Base-by-base conservation (phyloP, 2,113 vertebrate genomes). In the Raja brachyura region DNA sequence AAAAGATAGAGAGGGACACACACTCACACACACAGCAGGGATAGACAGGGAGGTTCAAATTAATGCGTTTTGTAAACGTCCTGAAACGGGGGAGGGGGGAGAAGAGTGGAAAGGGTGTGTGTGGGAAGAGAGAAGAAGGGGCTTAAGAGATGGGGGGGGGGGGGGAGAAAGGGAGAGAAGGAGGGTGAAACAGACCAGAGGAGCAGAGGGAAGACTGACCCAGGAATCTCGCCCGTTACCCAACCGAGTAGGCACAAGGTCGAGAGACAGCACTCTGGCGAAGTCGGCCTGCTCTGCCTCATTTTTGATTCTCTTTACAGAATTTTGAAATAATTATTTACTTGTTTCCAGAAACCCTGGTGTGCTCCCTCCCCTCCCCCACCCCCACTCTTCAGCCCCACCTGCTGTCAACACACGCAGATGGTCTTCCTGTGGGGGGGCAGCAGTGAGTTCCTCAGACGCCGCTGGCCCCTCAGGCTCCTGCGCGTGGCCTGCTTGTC, bases 381-480 rank as follows among this genome's bases (percentile, higher is more conserved):
- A 56, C 33, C 16, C 39, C 73, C 33, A 70, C n/a, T 6, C n/a
- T n/a, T 4, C n/a, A 22, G 90, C 93, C 2, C 14, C 1, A 54
- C 56, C 70, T 0, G 31, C 56, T 20, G 92, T 96, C 95, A 97
- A 95, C 97, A 97, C 0, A 97, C 97, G 0, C 97, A 97, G 86
- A 97, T 94, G 0, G 97, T 95, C 94, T 97, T 97, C 73, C 97
- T 25, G 83, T 97, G 95, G 13, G 96, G 96, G 2, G 97, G 97
- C 93, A 97, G 95, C 78, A 97, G 95, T 3, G 81, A 88, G 0
- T 96, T 94, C 2, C 70, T 94, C 3, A 97, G 96, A 5, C 93
- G 13, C 93, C 96, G 97, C 95, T 97, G 97, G 25, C 97, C 96
- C 90, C 97, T 94, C 1, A 97, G 96, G 94, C 97, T 97, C 93